phyloP scores from a whole-genome alignment of 1,140 invertebrate genomes.

The Teleopsis dalmanni region DNA sequence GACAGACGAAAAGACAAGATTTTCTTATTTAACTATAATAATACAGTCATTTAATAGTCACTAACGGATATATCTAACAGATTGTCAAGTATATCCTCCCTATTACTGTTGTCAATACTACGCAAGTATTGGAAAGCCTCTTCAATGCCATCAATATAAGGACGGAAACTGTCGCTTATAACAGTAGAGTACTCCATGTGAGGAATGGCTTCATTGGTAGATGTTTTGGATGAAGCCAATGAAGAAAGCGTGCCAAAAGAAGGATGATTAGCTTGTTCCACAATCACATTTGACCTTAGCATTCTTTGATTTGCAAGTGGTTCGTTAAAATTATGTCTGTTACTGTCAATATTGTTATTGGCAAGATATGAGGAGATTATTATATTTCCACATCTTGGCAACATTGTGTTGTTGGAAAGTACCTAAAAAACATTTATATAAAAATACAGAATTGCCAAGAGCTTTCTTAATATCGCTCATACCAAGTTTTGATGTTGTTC shows the following conservation, averaged over 20 bases:
- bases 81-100: conserved; percentile 31
- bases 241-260: neutral
- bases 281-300: conserved; percentile 11
- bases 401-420: conserved; percentile 14
- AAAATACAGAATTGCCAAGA: conserved; percentile 17
- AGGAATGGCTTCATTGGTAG: neutral
- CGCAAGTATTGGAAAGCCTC: conserved; percentile 28
- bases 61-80: conserved; percentile 29
- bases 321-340: neutral
- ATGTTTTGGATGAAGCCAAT: neutral
- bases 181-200: conserved; percentile 17
- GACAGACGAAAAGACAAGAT: neutral
- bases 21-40: too few relatives aligned
- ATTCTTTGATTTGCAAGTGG: neutral
- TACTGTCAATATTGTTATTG: neutral
- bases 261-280: conserved; percentile 4
- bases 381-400: conserved; percentile 14
- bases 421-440: conserved; percentile 18
- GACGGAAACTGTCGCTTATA: conserved; percentile 16
- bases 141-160: conserved; percentile 25
- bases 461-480: too few relatives aligned
- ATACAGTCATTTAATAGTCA: conserved; percentile 29
- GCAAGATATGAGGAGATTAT: conserved; percentile 15
- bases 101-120: conserved; percentile 17
- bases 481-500: conserved; percentile 18